phyloP scores from a whole-genome alignment of 2,797 vertebrate species.

The Todus mexicanus region DNA sequence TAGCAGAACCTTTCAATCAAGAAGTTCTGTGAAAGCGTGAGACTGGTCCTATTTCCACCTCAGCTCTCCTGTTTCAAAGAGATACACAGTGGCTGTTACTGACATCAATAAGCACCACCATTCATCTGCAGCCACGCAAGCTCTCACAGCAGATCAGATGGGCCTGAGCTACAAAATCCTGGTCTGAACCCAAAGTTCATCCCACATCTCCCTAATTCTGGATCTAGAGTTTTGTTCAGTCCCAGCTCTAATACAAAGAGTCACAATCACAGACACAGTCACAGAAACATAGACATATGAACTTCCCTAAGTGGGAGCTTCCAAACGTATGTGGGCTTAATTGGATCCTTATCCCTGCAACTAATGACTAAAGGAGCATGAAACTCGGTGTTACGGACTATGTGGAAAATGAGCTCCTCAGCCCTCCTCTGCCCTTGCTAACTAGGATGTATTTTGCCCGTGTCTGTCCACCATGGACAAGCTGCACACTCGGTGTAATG shows the following conservation, averaged over 20 bases:
- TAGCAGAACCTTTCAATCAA: slow-evolving; percentile 9
- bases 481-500: not conserved
- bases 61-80: not conserved
- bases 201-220: not conserved
- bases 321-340: slow-evolving; percentile 4
- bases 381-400: not conserved
- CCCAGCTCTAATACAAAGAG: not conserved
- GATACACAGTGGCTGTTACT: not conserved
- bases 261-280: not conserved
- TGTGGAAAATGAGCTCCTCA: not conserved
- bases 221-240: not conserved
- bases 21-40: not conserved
- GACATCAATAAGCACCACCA: not conserved
- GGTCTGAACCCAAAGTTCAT: not conserved
- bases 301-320: slow-evolving; percentile 3
- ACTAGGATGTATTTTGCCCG: not conserved
- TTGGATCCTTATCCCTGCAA: slow-evolving; percentile 31
- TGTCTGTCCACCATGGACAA: not conserved
- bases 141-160: not conserved
- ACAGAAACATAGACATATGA: not conserved
- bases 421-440: not conserved
- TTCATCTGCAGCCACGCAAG: not conserved
- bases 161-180: not conserved
- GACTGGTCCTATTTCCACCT: not conserved
- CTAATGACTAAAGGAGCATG: slow-evolving; percentile 35